Evolutionary conservation across 1,140 invertebrate genomes (phyloP).

Genomic region (Araneus ventricosus): DNA sequence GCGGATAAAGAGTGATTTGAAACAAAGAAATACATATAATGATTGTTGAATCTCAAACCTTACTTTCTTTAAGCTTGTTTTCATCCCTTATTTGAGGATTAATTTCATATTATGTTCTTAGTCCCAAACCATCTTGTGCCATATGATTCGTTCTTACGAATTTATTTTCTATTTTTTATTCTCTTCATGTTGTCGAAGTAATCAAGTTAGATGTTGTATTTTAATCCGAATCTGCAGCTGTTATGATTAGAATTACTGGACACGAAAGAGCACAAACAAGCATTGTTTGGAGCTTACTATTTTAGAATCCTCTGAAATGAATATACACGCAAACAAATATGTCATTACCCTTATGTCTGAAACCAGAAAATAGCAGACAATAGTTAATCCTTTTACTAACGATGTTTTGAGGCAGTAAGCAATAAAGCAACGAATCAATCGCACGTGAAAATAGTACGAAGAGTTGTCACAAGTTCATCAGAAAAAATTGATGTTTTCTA

Average conservation of each 20-base stretch:
- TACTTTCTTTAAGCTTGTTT: no score
- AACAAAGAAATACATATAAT: no score
- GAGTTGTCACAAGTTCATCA: background rate
- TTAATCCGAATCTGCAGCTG: no score
- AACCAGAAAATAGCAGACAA: background rate
- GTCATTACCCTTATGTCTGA: background rate
- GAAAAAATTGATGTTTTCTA: background rate
- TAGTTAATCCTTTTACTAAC: background rate
- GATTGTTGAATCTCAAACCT: no score
- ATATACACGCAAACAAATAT: background rate
- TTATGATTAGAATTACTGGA: background rate
- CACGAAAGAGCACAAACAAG: background rate
- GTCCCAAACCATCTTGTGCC: no score
- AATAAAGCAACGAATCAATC: background rate
- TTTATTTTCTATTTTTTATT: no score
- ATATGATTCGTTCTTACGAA: no score
- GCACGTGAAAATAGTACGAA: background rate
- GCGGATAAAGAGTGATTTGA: no score
- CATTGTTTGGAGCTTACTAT: background rate
- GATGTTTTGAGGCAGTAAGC: background rate
- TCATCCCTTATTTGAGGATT: no score
- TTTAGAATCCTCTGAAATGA: background rate
- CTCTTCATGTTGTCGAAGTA: no score
- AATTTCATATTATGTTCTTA: no score
- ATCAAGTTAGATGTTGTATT: no score